A percentile compares a stretch with the other conserved stretches of the same genome.
Evolutionary conservation across 2,888 invertebrate genomes (phyloP).

Genomic region (Polyommatus iphigenia): DNA sequence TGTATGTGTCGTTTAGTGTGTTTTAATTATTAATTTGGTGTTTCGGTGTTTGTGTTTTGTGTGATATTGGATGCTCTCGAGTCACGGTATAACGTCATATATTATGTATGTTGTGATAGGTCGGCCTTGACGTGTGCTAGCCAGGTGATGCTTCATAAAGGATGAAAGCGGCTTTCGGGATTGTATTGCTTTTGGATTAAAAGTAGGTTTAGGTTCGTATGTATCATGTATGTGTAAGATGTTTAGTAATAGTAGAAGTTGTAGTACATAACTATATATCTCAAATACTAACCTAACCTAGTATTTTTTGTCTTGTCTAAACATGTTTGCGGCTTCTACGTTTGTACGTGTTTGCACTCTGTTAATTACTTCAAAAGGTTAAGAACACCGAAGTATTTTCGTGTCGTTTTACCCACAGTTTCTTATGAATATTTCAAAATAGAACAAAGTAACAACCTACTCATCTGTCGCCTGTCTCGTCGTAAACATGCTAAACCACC

Average conservation of each 20-base stretch:
- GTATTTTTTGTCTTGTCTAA: background rate
- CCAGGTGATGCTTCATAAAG: slow-evolving; percentile 9
- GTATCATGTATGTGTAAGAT: background rate
- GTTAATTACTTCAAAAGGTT: background rate
- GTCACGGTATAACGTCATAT: slow-evolving; percentile 24
- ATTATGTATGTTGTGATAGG: slow-evolving; percentile 29
- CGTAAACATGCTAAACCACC: background rate
- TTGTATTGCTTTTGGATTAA: slow-evolving; percentile 4
- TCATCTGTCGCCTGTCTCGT: background rate
- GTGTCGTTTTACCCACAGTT: background rate
- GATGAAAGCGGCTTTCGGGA: background rate
- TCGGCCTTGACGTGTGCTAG: background rate
- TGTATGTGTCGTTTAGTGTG: slow-evolving; percentile 47
- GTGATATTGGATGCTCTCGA: slow-evolving; percentile 38
- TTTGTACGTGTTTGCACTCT: too few relatives aligned
- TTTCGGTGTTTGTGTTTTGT: slow-evolving; percentile 43
- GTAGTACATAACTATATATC: background rate
- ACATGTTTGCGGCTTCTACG: background rate
- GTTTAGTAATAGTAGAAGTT: background rate
- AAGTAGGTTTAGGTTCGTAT: background rate
- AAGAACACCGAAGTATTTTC: background rate
- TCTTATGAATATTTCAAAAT: background rate
- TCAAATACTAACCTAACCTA: background rate
- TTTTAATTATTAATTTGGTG: slow-evolving; percentile 42
- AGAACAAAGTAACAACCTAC: background rate